phyloP scores from a whole-genome alignment of 2,797 vertebrate species.

The Coregonus sp. region DNA sequence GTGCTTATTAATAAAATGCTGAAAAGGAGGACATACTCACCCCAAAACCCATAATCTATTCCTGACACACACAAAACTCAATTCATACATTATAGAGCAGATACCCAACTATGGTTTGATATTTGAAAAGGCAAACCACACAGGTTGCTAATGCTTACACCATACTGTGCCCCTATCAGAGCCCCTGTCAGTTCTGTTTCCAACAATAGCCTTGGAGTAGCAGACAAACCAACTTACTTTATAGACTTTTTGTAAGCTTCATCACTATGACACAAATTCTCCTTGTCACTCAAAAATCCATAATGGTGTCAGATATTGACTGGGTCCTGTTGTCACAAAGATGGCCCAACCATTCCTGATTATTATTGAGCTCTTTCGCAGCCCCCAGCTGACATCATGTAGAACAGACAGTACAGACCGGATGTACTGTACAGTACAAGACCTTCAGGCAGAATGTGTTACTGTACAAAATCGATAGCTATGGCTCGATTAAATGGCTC shows the following conservation, averaged over 20 bases:
- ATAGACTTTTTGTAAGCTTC: not conserved
- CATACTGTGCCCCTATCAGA: no score
- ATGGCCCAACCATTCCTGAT: slow-evolving; percentile 48
- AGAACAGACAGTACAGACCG: not conserved
- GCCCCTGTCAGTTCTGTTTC: no score
- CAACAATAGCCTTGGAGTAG: slow-evolving; percentile 20
- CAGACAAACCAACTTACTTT: not conserved
- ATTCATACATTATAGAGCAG: no score
- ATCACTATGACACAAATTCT: slow-evolving; percentile 17
- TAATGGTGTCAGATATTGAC: slow-evolving; percentile 56
- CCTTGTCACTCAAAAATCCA: slow-evolving; percentile 23
- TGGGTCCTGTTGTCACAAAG: slow-evolving; percentile 40
- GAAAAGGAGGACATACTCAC: no score
- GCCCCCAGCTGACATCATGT: slow-evolving; percentile 24
- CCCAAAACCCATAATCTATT: no score
- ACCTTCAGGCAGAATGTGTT: not conserved
- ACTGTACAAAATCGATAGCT: no score
- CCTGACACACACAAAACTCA: no score
- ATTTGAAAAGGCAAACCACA: no score
- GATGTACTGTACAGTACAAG: not conserved
- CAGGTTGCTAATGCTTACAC: no score
- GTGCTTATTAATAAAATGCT: no score
- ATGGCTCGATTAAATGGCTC: no score
- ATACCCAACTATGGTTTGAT: no score
- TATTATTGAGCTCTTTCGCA: slow-evolving; percentile 37